Base-by-base conservation (phyloP, 2,113 vertebrate genomes). In the Pelmatolapia mariae region DNA sequence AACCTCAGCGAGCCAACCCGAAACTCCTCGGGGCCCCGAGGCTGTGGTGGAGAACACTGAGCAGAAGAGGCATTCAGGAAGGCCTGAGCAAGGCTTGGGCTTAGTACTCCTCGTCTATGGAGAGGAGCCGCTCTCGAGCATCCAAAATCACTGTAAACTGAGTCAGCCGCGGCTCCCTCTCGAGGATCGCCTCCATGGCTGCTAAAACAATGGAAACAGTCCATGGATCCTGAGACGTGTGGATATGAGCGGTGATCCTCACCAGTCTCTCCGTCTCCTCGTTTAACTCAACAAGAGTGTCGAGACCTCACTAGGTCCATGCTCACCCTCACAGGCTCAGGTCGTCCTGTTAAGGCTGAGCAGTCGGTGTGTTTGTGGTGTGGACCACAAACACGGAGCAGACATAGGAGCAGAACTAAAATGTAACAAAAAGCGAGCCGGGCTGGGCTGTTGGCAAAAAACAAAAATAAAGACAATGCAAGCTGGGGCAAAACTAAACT, bases 81-180 rank as follows among this genome's bases (percentile, higher is more conserved):
- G 12, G 22, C 11, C 7, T 57, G 22, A 56, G 54, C 7, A 57
- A 26, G 54, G 54, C 4, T 56, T 8, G 12, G 54, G 22, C 22
- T 57, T 26, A 0, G 12, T 15, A 57, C 24, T 26, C 12, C 54
- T 15, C 7, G 4, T 2, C 11, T 0, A 57, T 57, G 7, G 7
- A 57, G 1, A 26, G 11, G 54, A 56, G 2, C 54, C 7, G 24
- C 22, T 26, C 54, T 26, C 3, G 4, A 26, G 2, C 22, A 22
- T 3, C 54, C 54, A 26, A 2, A 57, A 57, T 57, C 2, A 4
- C 12, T 57, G 22, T 26, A 57, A 15, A 57, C 12, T 5, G 22
- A 57, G 22, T 26, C 54, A 57, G 54, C 3, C 2, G 1, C 3
- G 3, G 22, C 54, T 57, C 54, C 7, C 54, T 26, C 12, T 57